These are phyloP conservation scores for Lobophora halterata DNA, from an alignment of 2,888 invertebrate genomes.

Conservation along the genomic window DNA sequence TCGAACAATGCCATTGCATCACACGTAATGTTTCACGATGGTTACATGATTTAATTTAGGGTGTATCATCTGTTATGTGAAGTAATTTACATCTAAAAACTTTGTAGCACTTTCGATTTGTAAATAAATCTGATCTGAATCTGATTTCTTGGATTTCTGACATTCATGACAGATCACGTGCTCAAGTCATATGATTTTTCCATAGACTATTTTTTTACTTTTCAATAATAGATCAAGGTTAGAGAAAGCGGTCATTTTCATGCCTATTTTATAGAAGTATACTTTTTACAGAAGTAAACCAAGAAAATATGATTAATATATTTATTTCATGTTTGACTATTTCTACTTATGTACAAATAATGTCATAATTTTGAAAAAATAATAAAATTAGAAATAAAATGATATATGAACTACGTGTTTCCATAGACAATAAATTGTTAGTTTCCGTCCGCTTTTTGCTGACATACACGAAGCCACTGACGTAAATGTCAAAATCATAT, in stretches of 20 bases:
- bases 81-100: constrained; percentile 25
- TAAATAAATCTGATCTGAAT: constrained; percentile 52
- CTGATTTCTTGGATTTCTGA: too few relatives aligned
- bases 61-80: constrained; percentile 40
- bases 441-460: neutral
- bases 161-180: constrained; percentile 74
- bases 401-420: neutral
- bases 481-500: constrained; percentile 19
- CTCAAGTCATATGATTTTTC: constrained; percentile 73
- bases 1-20: constrained; percentile 87
- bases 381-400: neutral
- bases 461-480: too few relatives aligned
- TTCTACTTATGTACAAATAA: too few relatives aligned
- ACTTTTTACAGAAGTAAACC: too few relatives aligned
- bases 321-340: too few relatives aligned
- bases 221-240: constrained; percentile 50
- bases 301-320: too few relatives aligned
- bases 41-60: constrained; percentile 41
- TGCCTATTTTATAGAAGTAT: too few relatives aligned
- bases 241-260: constrained; percentile 9
- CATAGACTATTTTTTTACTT: constrained; percentile 55
- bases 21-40: constrained; percentile 56
- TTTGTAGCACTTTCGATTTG: constrained; percentile 41
- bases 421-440: constrained; percentile 13
- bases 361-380: too few relatives aligned